Evolutionary conservation across 2,797 vertebrate genomes (phyloP), one percentile per base, ranked within the genome.

Genomic region (Sebastes alutus): DNA sequence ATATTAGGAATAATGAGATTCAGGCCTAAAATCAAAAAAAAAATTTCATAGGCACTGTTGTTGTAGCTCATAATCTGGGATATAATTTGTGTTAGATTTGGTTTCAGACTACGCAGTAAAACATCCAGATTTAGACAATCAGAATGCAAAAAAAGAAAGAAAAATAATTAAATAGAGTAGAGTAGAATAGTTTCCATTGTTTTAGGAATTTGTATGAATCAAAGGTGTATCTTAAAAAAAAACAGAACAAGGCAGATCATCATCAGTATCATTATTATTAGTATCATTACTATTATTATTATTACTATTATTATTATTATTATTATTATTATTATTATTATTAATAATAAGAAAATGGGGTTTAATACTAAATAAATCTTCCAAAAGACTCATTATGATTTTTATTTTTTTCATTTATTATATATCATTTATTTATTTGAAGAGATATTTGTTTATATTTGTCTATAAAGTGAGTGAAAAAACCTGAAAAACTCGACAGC

Each of bases 41-140:
- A 38, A 0, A 1, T 38, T 14, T 38, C 0, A 38, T 38, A 38
- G 35, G 35, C 13, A 38, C 2, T 6, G 35, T 38, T 38, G 35
- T 38, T 38, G 35, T 14, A 38, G 35, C 35, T 38, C 13, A 29
- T 52, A 2, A 33, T 16, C 22, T 58, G 7, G 7, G n/a, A n/a
- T 32, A 4, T 11, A 1, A 18, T 27, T 42, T n/a, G 20, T 7
- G 10, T 49, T 38, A 38, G 6, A 32, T 59, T 18, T 59, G 27
- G 3, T 49, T 9, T 68, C 29, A 16, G 42, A 59, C 13, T 1
- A 11, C n/a, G 9, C 14, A 63, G 20, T 3, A 22, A 54, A 54
- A 6, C 8, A n/a, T 62, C n/a, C 9, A 18, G 14, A 56, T 35
- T 35, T 23, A 18, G 2, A 42, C 38, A 16, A 42, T 42, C 38